Evolutionary conservation across 2,113 vertebrate species (phyloP).

Genomic region (Nyctibius bracteatus): DNA sequence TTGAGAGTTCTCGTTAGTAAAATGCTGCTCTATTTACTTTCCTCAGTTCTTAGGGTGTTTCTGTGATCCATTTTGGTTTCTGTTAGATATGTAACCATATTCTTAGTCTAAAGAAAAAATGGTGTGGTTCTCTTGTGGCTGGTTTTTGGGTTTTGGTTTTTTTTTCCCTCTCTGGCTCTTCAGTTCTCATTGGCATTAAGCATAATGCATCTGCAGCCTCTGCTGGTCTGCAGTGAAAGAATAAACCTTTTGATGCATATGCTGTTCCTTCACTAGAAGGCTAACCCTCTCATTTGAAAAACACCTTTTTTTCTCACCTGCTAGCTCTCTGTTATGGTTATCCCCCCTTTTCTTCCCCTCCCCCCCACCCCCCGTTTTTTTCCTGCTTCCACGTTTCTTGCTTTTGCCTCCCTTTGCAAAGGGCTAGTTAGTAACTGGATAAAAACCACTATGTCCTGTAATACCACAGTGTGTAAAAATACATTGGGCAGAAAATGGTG

Average conservation of each 20-base stretch:
- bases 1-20: neutral
- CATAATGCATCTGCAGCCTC: neutral
- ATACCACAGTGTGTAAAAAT: neutral
- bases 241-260: neutral
- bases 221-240: neutral
- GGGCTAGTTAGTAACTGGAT: neutral
- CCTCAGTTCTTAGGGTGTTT: neutral
- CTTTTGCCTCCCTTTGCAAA: neutral
- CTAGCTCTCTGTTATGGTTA: neutral
- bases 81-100: neutral
- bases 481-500: neutral
- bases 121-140: neutral
- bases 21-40: neutral
- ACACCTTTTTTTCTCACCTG: neutral
- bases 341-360: neutral
- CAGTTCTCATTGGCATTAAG: neutral
- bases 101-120: neutral
- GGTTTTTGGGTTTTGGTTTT: neutral
- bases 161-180: neutral
- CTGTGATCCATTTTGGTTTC: neutral
- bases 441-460: neutral
- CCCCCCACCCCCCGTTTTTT: fast-evolving
- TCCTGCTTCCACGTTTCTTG: neutral
- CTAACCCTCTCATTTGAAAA: neutral
- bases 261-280: neutral